These are phyloP conservation scores for Drosophila heteroneura DNA, from an alignment of 2,888 invertebrate genomes.

Conservation along the genomic window DNA sequence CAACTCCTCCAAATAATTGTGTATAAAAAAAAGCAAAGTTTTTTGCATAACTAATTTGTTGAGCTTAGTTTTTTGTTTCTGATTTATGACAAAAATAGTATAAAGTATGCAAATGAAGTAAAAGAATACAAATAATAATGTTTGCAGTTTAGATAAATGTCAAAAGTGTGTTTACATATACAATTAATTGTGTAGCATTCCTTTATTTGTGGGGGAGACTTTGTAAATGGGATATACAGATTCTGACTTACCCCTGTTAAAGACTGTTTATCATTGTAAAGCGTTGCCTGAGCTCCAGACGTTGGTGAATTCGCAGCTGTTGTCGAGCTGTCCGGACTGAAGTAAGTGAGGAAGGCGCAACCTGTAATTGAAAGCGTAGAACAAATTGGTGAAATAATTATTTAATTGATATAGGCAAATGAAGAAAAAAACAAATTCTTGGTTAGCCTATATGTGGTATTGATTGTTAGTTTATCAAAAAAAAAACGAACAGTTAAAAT, in stretches of 20 bases:
- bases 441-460: neutral
- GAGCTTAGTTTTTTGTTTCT: slow-evolving; percentile 32
- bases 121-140: slow-evolving; percentile 48
- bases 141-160: slow-evolving; percentile 40
- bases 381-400: neutral
- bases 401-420: neutral
- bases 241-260: slow-evolving; percentile 97
- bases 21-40: slow-evolving; percentile 21
- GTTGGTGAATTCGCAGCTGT: slow-evolving; percentile 86
- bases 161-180: slow-evolving; percentile 38
- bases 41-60: slow-evolving; percentile 43
- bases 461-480: neutral
- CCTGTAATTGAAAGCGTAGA: slow-evolving; percentile 87
- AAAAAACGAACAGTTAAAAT: neutral
- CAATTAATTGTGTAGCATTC: slow-evolving; percentile 27
- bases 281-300: slow-evolving; percentile 86
- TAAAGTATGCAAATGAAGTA: slow-evolving; percentile 33
- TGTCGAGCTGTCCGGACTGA: slow-evolving; percentile 96
- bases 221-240: slow-evolving; percentile 17
- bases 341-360: slow-evolving; percentile 99
- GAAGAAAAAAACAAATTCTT: neutral
- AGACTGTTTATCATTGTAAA: slow-evolving; percentile 98
- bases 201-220: neutral
- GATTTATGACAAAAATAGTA: slow-evolving; percentile 39
- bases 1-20: slow-evolving; percentile 26